These are phyloP conservation scores for Drosophila nannoptera DNA, from an alignment of 1,140 invertebrate genomes.

Conservation along the genomic window DNA sequence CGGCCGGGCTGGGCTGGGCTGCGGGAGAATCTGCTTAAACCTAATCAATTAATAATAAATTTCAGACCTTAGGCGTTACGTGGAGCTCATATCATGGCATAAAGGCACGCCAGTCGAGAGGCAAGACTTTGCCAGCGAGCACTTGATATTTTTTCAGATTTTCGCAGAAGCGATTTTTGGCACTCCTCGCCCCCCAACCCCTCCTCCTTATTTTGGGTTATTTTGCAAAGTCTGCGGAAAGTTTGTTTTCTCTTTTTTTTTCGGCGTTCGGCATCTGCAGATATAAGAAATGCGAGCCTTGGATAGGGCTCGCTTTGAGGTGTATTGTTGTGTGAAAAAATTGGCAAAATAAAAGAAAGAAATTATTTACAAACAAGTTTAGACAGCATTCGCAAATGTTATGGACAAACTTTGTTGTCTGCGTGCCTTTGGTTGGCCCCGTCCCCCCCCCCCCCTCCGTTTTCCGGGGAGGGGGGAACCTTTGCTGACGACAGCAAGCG, in stretches of 20 bases:
- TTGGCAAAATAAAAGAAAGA: conserved; percentile 72
- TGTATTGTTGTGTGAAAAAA: conserved; percentile 76
- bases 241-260: conserved; percentile 19
- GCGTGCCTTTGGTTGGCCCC: conserved; percentile 20
- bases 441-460: background rate
- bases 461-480: conserved; percentile 12
- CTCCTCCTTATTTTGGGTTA: conserved; percentile 37
- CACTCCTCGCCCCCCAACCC: background rate
- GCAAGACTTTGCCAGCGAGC: conserved; percentile 59
- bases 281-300: conserved; percentile 28
- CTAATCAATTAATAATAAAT: conserved; percentile 77
- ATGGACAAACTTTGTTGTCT: conserved; percentile 72
- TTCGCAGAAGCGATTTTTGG: conserved; percentile 40
- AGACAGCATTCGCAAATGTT: conserved; percentile 74
- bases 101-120: background rate
- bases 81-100: conserved; percentile 32
- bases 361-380: conserved; percentile 77
- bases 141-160: conserved; percentile 51
- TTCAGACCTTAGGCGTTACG: conserved; percentile 54
- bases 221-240: conserved; percentile 70
- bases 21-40: conserved; percentile 62
- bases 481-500: conserved; percentile 56
- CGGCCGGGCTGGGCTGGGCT: conserved; percentile 16
- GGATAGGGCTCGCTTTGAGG: conserved; percentile 55
- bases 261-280: conserved; percentile 1